Evolutionary conservation across 2,888 invertebrate genomes (phyloP).

Genomic region (Iselma pallidipennis): DNA sequence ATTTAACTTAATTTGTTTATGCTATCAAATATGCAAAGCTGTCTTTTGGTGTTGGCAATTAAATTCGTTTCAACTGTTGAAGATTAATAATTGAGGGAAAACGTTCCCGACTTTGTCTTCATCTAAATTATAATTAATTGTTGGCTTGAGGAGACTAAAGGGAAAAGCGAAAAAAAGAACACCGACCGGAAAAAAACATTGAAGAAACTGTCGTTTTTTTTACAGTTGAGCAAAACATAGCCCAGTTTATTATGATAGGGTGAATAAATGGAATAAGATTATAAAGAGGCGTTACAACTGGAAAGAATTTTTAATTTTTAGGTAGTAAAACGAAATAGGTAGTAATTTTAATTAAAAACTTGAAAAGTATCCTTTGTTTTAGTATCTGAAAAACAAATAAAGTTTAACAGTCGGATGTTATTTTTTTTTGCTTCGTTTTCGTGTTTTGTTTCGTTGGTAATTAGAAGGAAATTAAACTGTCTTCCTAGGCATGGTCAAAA

Average conservation of each 20-base stretch:
- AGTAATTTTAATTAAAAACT: slow-evolving; percentile 57
- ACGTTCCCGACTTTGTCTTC: not conserved
- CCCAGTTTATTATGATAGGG: slow-evolving; percentile 47
- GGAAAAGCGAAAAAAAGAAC: no score
- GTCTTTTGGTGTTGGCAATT: slow-evolving; percentile 4
- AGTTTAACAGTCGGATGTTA: slow-evolving; percentile 48
- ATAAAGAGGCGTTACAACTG: slow-evolving; percentile 35
- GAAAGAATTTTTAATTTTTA: slow-evolving; percentile 53
- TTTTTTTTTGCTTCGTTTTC: not conserved
- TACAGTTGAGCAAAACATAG: slow-evolving; percentile 40
- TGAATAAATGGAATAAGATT: slow-evolving; percentile 44
- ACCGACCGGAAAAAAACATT: slow-evolving; percentile 28
- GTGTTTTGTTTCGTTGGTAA: slow-evolving; percentile 50
- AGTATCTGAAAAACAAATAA: slow-evolving; percentile 52
- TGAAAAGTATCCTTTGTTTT: slow-evolving; percentile 56
- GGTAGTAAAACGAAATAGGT: slow-evolving; percentile 55
- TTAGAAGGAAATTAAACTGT: slow-evolving; percentile 55
- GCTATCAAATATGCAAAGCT: slow-evolving; percentile 2
- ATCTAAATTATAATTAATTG: slow-evolving; percentile 7
- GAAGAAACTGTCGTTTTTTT: slow-evolving; percentile 41
- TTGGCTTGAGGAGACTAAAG: not conserved
- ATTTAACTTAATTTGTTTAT: not conserved
- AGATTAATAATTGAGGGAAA: slow-evolving; percentile 4
- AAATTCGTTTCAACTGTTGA: slow-evolving; percentile 4
- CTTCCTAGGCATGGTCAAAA: slow-evolving; percentile 2